These are phyloP conservation scores for Ochropleura leucogaster DNA, from an alignment of 2,888 invertebrate species.

Conservation along the genomic window DNA sequence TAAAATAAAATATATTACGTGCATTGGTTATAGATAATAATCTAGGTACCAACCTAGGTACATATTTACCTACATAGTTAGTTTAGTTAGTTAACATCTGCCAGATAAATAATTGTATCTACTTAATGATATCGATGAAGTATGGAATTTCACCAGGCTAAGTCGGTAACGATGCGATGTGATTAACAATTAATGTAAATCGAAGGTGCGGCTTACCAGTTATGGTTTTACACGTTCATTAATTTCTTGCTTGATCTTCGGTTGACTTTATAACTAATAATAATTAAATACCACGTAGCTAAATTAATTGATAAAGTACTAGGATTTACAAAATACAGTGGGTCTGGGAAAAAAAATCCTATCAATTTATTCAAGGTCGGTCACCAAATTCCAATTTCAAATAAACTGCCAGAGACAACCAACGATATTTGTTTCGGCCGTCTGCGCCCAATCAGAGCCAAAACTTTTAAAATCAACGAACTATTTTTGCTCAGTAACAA, in stretches of 20 bases:
- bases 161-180: not conserved
- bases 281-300: not conserved
- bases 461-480: slow-evolving; percentile 49
- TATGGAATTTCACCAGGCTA: slow-evolving; percentile 32
- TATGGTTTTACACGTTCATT: not conserved
- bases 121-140: slow-evolving; percentile 18
- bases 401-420: slow-evolving; percentile 39
- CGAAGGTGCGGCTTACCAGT: not conserved
- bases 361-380: slow-evolving; percentile 23
- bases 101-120: not conserved
- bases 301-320: not conserved
- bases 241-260: not conserved
- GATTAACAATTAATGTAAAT: slow-evolving; percentile 22
- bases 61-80: not conserved
- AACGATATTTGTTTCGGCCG: not conserved
- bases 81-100: slow-evolving; percentile 4
- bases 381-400: slow-evolving; percentile 26
- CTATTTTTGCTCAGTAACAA: slow-evolving; percentile 55
- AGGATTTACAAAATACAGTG: not conserved
- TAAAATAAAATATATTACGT: too few species aligned
- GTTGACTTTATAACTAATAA: not conserved
- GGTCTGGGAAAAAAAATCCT: not conserved
- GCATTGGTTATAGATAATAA: too few species aligned
- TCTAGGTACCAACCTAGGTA: not conserved
- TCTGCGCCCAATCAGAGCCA: slow-evolving; percentile 16